These are phyloP conservation scores for Acropora yongei DNA, from an alignment of 64 coral and sea anemone genomes.

Conservation along the genomic window DNA sequence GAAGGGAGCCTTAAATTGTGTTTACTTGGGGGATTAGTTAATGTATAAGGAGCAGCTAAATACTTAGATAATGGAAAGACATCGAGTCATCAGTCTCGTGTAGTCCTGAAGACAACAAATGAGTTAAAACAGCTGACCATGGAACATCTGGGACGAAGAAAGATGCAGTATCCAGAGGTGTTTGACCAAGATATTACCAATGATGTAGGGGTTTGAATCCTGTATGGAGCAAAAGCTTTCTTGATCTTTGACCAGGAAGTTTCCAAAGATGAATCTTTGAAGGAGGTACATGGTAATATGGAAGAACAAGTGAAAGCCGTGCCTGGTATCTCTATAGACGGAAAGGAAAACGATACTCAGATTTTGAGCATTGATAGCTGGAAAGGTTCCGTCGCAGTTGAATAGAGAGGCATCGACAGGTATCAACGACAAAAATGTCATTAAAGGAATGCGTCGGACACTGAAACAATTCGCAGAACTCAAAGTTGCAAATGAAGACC, in stretches of 20 bases:
- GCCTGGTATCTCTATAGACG: slow-evolving; percentile 10
- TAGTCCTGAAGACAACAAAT: slow-evolving; percentile 57
- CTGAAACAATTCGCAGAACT: too few species aligned
- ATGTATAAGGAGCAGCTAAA: slow-evolving; percentile 46
- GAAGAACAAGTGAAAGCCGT: slow-evolving; percentile 26
- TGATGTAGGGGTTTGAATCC: slow-evolving; percentile 67
- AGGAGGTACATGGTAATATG: slow-evolving; percentile 32
- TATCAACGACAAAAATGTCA: too few species aligned
- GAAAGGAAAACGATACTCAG: background rate
- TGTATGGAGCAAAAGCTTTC: slow-evolving; percentile 68
- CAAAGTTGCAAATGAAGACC: too few species aligned
- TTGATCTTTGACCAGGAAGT: slow-evolving; percentile 65
- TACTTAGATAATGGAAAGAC: slow-evolving; percentile 51
- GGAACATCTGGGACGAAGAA: slow-evolving; percentile 27
- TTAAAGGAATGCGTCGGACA: too few species aligned
- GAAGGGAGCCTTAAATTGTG: slow-evolving; percentile 49
- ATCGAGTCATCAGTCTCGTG: slow-evolving; percentile 58
- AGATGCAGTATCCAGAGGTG: slow-evolving; percentile 21
- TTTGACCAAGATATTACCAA: slow-evolving; percentile 46
- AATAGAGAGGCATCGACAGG: too few species aligned
- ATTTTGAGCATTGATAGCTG: too few species aligned
- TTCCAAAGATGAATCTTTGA: slow-evolving; percentile 15
- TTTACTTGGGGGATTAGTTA: background rate
- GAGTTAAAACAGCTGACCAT: slow-evolving; percentile 49
- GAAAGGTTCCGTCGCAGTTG: too few species aligned